Percentiles rank a stretch among this genome's conserved stretches.
phyloP scores from a whole-genome alignment of 2,888 invertebrate species.

The Imbricaverruca yamaguchii region DNA sequence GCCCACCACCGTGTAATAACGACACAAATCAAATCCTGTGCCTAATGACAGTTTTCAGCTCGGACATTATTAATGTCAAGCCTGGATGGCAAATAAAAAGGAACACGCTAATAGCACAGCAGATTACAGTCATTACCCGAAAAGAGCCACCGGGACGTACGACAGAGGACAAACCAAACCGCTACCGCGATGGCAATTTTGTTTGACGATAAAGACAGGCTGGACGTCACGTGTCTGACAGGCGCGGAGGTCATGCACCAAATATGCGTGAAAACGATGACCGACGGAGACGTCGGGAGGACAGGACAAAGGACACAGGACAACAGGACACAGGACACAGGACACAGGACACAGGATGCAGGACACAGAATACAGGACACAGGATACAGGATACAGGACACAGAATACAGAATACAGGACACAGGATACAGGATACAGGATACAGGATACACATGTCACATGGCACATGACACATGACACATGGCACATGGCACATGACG shows the following conservation, averaged over 20 bases:
- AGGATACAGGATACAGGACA: no score
- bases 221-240: background rate
- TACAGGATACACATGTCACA: no score
- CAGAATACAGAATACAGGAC: no score
- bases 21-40: background rate
- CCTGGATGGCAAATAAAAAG: slow-evolving; percentile 13
- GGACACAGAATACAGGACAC: no score
- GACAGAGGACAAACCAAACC: slow-evolving; percentile 14
- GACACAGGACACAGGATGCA: background rate
- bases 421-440: no score
- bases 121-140: slow-evolving; percentile 2
- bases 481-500: no score
- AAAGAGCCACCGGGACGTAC: slow-evolving; percentile 16
- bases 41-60: slow-evolving; percentile 20
- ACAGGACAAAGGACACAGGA: background rate
- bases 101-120: slow-evolving; percentile 2
- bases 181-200: background rate
- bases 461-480: no score
- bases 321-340: background rate
- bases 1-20: background rate
- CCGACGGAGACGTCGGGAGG: background rate
- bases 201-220: background rate
- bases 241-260: background rate
- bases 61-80: slow-evolving; percentile 17
- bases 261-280: background rate